Base-by-base conservation (phyloP, 2,888 invertebrate genomes). In the Pristionchus maxplancki region DNA sequence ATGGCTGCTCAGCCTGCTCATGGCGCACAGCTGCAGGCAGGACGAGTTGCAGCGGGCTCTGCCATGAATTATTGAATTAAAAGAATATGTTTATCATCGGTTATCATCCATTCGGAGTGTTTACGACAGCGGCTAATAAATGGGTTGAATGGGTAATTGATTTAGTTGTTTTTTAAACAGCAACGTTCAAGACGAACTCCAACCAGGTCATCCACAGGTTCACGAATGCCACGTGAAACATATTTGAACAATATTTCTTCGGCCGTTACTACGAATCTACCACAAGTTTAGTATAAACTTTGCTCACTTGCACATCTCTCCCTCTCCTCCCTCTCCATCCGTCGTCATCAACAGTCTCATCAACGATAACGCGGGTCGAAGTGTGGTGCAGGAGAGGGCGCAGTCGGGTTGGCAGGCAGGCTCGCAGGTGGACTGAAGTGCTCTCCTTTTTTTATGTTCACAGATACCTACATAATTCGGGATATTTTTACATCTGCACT, bases 351-450 rank as follows among this genome's bases (percentile, higher is more conserved):
- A 44, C 28, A 85, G 64, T 64, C 85, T 37, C 85, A 85, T 85
- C 17, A 85, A 44, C 1, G 85, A 85, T 17, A 85, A 64, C 9
- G 85, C 85, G n/a, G 85, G 85, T 0, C 85, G 37, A 15, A 85
- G 62, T 6, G 85, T 64, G 17, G 85, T 85, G 44, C 85, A 85
- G 28, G 85, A 85, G 0, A 85, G 48, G 15, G 85, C 40, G 28
- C 85, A 85, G 11, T 85, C 85, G n/a, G 85, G 85, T 40, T 64
- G 62, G 31, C 85, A 85, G 24, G 64, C 62, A 3, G 85, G 40
- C 17, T 64, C 85, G 31, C 85, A 85, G 20, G 50, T 17, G 40
- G 78, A 40, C 34, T 31, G n/a, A n/a, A n/a, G n/a, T n/a, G n/a
- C n/a, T n/a, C n/a, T n/a, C n/a, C n/a, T n/a, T n/a, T n/a, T n/a